Base-by-base conservation (phyloP, 2,888 invertebrate genomes). In the Drosophila helvetica region DNA sequence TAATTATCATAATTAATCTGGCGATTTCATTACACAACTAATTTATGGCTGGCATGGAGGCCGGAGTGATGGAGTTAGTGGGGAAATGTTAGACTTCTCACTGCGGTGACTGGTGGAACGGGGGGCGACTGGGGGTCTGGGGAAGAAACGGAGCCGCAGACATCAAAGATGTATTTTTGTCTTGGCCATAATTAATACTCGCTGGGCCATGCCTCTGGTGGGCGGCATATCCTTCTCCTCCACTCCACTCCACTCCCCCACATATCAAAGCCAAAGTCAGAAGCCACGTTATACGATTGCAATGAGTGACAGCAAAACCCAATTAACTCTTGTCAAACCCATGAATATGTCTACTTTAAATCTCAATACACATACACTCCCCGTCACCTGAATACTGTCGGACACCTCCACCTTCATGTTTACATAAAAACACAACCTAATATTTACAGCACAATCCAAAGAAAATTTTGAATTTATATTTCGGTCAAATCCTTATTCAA, bases 131-230 rank as follows among this genome's bases (percentile, higher is more conserved):
- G 38, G 15, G 10, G 10, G n/a, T 27, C 18, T 15, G 56, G 3
- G 15, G 15, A 30, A 15, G 50, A 50, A 51, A 27, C 17, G 3
- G 5, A 15, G 47, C 10, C 9, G n/a, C n/a, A 25, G 19, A 62
- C 70, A 71, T 71, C 70, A 71, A 70, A 71, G 70, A 47, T 47
- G 46, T 52, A 66, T 52, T 48, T 43, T 30, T 25, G 30, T 19
- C 47, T 9, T 12, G 9, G n/a, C 19, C 25, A 42, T 71, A 63
- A 71, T 71, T 56, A 70, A 19, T 48, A 30, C 7, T 42, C 22
- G 46, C 46, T 22, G 17, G 15, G 33, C 22, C 19, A 18, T 38
- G 22, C 45, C 18, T 6, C 7, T 10, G 4, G 15, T 7, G 12
- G 30, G 2, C 8, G n/a, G 17, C 27, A 30, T 9, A 27, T 55